phyloP scores from a whole-genome alignment of 2,888 invertebrate genomes.

The Watsonalla binaria region DNA sequence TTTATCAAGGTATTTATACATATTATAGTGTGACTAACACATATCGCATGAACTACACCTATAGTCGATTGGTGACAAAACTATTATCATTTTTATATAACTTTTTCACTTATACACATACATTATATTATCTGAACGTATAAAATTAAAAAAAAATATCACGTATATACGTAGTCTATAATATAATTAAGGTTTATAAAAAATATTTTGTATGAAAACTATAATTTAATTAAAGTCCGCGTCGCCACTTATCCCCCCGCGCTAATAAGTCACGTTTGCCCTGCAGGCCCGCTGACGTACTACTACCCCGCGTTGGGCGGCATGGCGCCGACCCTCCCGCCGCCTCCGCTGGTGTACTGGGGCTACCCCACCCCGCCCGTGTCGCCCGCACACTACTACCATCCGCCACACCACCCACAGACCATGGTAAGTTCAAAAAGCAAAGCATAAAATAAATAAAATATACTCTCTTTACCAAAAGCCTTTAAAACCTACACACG shows the following conservation, averaged over 20 bases:
- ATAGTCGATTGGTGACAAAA: too few relatives aligned
- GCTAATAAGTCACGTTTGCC: constrained; percentile 1
- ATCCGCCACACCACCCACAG: constrained; percentile 78
- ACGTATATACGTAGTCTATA: too few relatives aligned
- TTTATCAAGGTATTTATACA: too few relatives aligned
- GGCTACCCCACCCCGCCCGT: constrained; percentile 96
- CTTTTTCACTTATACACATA: too few relatives aligned
- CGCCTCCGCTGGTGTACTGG: constrained; percentile 91
- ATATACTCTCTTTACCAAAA: neutral
- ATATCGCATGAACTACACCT: neutral
- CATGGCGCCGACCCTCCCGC: constrained; percentile 78
- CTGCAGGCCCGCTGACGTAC: constrained; percentile 73
- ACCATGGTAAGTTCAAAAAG: constrained; percentile 49
- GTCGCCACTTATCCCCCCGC: neutral
- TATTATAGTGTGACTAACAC: neutral
- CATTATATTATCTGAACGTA: too few relatives aligned
- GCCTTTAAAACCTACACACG: too few relatives aligned
- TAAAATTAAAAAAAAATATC: too few relatives aligned
- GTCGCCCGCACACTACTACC: constrained; percentile 92
- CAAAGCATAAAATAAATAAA: neutral
- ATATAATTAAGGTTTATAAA: too few relatives aligned
- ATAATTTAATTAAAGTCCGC: neutral
- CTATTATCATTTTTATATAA: too few relatives aligned
- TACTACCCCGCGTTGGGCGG: constrained; percentile 77
- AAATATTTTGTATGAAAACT: too few relatives aligned